These are phyloP conservation scores for Himalopsyche anomala DNA, from an alignment of 2,888 invertebrate genomes.

Conservation along the genomic window DNA sequence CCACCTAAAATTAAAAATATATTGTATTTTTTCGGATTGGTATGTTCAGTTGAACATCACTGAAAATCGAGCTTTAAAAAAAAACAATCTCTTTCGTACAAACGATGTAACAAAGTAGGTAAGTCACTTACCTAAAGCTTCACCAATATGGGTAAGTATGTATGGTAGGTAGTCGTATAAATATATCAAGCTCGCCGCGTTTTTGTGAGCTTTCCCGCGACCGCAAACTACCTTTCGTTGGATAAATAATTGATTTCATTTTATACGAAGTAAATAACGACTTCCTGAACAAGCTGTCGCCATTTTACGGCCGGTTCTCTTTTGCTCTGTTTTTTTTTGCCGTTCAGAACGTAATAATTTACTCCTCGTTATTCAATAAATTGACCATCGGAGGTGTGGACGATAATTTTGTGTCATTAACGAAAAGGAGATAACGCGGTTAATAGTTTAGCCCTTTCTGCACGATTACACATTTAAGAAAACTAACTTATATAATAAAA, in stretches of 20 bases:
- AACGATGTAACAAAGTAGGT: no score
- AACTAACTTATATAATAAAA: no score
- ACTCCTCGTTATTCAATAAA: slow-evolving; percentile 33
- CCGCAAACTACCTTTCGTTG: slow-evolving; percentile 48
- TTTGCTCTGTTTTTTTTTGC: not conserved
- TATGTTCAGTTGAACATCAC: no score
- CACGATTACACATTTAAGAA: not conserved
- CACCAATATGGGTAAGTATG: not conserved
- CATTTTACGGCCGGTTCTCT: slow-evolving; percentile 20
- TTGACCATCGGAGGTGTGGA: slow-evolving; percentile 17
- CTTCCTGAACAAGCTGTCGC: slow-evolving; percentile 32
- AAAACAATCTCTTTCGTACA: no score
- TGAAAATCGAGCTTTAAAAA: no score
- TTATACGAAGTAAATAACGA: slow-evolving; percentile 31
- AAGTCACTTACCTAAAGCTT: no score
- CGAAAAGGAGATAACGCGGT: not conserved
- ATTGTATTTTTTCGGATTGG: no score
- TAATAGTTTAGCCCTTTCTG: not conserved
- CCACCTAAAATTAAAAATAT: no score
- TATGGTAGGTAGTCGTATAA: not conserved
- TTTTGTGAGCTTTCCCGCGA: slow-evolving; percentile 36
- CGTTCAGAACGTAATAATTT: not conserved
- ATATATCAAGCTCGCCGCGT: slow-evolving; percentile 32
- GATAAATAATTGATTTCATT: slow-evolving; percentile 44
- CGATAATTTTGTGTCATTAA: slow-evolving; percentile 36